Base-by-base conservation (phyloP, 2,797 vertebrate genomes). In the Peromyscus aztecus region DNA sequence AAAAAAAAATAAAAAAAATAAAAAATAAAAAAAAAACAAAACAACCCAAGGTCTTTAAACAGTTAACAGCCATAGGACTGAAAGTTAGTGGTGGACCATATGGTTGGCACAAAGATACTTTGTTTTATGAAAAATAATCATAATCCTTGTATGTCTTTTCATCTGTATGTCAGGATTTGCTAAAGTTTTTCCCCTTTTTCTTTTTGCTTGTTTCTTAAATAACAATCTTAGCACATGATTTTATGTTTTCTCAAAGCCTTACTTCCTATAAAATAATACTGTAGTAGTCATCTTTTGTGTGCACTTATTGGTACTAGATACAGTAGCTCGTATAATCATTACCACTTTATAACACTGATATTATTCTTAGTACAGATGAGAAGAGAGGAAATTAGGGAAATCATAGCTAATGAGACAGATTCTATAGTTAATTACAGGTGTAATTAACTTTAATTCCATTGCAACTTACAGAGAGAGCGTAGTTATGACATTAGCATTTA, bases 1-100 rank as follows among this genome's bases (percentile, higher is more conserved):
- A 94, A 91, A 80, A 61, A 49, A 94, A 91, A 49, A 94, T 86
- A 91, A 80, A 61, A 49, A 94, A 91, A 49, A 94, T 86, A 80
- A 61, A 49, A 94, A 91, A 49, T 93, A 89, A 61, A 49, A 94
- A 91, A 80, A 61, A 49, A 94, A 91, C 40, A 94, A 89, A 73
- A 82, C 49, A 6, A 9, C 12, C 17, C 69, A 85, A 61, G 19
- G 24, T 91, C 80, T 92, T 87, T 69, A 90, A 94, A 89, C 19
- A 88, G 34, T 80, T 83, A 40, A 34, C 59, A 94, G 57, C n/a
- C 61, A 1, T 46, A 34, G 9, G 14, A 80, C 24, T 90, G 40
- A 94, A 92, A 92, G 9, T 88, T 88, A 63, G 3, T 46, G 49
- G 29, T 83, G 6, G 4, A 31, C n/a, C 24, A 69, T 78, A 52